Conservation (phyloP, 1,140 invertebrate species). For the Oncopeltus fasciatus region DNA sequence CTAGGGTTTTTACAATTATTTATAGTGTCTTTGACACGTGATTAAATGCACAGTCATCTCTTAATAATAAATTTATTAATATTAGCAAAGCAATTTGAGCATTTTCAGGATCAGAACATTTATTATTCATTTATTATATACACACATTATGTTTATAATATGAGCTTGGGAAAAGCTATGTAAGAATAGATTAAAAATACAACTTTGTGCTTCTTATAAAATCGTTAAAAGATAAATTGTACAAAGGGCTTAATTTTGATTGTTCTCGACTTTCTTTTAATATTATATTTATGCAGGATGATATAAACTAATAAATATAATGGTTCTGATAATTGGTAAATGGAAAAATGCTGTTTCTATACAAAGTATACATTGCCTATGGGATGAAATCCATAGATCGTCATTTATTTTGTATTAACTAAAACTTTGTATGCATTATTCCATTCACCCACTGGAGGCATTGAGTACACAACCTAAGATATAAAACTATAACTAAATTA, state of each 20-base stretch:
- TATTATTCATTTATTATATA: too few species aligned
- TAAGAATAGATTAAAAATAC: not conserved
- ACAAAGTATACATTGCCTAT: too few species aligned
- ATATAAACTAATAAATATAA: too few species aligned
- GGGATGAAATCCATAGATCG: too few species aligned
- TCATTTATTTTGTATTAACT: too few species aligned
- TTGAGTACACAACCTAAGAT: too few species aligned
- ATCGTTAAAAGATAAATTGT: not conserved
- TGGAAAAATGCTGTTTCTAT: too few species aligned
- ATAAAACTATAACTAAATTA: too few species aligned
- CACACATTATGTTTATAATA: not conserved
- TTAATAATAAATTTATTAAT: conserved; percentile 12
- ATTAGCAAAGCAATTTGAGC: conserved; percentile 20
- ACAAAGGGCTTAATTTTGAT: not conserved
- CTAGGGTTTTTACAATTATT: conserved; percentile 5
- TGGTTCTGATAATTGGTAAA: too few species aligned
- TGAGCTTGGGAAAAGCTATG: conserved; percentile 11
- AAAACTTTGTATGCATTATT: too few species aligned
- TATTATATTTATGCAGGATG: too few species aligned
- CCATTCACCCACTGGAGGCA: too few species aligned
- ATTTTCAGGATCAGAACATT: conserved; percentile 18
- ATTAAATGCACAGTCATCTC: conserved; percentile 18
- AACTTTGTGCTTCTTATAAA: not conserved
- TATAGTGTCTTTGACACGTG: not conserved
- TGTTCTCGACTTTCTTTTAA: not conserved